Evolutionary conservation across 2,113 vertebrate genomes (phyloP).

Genomic region (Anarhynchus alexandrinus): DNA sequence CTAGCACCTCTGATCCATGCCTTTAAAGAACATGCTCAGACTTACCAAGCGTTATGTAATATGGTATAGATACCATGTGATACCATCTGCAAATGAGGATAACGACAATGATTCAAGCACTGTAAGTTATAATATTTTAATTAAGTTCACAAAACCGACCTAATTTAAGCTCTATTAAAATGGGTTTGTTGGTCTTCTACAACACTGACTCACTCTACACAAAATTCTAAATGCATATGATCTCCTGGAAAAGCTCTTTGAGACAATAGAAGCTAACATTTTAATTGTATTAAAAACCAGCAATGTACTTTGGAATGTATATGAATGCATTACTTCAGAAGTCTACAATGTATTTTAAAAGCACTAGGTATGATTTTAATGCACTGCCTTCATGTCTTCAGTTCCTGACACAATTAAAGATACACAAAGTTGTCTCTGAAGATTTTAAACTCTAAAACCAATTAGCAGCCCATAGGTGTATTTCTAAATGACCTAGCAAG

Average conservation of each 20-base stretch:
- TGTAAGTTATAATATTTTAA: neutral
- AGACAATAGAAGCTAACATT: neutral
- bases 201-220: neutral
- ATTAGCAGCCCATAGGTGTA: neutral
- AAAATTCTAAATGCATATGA: neutral
- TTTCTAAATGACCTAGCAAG: neutral
- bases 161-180: slow-evolving; percentile 25
- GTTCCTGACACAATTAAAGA: neutral
- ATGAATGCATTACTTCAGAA: slow-evolving; percentile 13
- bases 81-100: neutral
- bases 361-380: neutral
- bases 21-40: neutral
- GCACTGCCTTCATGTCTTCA: neutral
- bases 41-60: neutral
- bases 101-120: neutral
- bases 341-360: slow-evolving; percentile 10
- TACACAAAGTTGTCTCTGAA: neutral
- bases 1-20: neutral
- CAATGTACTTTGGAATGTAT: neutral
- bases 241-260: slow-evolving; percentile 1
- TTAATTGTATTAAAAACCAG: slow-evolving; percentile 20
- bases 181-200: neutral
- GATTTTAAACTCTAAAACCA: neutral
- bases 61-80: neutral
- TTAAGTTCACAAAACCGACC: neutral